Conservation (phyloP, 2,113 vertebrate genomes). For the Tamias sibiricus region DNA sequence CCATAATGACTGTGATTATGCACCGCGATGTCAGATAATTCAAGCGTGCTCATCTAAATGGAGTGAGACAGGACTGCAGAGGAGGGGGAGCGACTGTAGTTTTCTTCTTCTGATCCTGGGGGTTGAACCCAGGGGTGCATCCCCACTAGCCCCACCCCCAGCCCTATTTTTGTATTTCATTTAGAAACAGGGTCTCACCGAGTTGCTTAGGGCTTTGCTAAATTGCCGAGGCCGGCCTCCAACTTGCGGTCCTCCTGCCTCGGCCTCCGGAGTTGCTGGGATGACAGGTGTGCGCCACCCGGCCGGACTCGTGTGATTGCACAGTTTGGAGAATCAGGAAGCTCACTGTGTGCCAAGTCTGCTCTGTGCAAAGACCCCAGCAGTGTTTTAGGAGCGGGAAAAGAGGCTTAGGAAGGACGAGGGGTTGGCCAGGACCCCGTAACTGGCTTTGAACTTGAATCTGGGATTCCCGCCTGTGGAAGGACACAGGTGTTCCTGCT, state of each 20-base stretch:
- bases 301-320: no score
- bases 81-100: background rate
- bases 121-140: background rate
- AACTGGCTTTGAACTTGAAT: no score
- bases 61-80: background rate
- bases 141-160: accelerated
- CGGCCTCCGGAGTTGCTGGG: background rate
- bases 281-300: no score
- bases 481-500: no score
- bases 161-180: background rate
- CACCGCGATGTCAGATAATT: no score
- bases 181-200: background rate
- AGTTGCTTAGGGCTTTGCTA: background rate
- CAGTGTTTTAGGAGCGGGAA: background rate
- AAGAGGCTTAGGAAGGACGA: no score
- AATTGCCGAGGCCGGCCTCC: background rate
- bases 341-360: background rate
- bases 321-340: accelerated
- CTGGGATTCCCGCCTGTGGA: no score
- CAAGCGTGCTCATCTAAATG: background rate
- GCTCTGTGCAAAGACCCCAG: background rate
- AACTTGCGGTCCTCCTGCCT: background rate
- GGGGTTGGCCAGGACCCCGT: background rate
- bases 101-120: no score
- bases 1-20: no score